These are phyloP conservation scores for Andrena fulva DNA, from an alignment of 2,888 invertebrate species.

Conservation along the genomic window DNA sequence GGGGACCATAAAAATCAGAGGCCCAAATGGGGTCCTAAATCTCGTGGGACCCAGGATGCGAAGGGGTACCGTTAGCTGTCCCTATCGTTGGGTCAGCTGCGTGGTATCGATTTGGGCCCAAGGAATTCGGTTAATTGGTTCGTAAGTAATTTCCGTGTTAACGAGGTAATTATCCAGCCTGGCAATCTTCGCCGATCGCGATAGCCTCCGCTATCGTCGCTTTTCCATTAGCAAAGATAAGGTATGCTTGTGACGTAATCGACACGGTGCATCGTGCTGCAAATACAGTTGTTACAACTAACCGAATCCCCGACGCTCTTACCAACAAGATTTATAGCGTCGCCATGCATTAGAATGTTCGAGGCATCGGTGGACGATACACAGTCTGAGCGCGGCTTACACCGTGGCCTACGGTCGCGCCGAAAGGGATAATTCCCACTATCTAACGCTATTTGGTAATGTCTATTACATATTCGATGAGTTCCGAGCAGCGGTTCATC, in stretches of 20 bases:
- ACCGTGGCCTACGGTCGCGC: not conserved
- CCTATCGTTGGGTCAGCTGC: not conserved
- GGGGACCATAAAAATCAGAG: too few relatives aligned
- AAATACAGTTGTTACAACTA: not conserved
- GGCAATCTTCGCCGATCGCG: not conserved
- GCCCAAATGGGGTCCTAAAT: too few relatives aligned
- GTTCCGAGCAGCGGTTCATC: slow-evolving; percentile 38
- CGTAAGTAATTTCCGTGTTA: not conserved
- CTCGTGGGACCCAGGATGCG: not conserved
- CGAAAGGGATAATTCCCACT: slow-evolving; percentile 30
- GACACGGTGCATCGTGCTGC: not conserved
- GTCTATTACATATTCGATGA: slow-evolving; percentile 58
- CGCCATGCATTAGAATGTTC: too few relatives aligned
- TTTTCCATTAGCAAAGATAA: slow-evolving; percentile 9
- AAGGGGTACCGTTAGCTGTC: slow-evolving; percentile 1
- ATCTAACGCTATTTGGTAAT: slow-evolving; percentile 43
- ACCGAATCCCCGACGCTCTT: not conserved
- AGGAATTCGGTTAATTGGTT: not conserved
- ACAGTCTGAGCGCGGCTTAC: too few relatives aligned
- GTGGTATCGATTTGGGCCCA: not conserved
- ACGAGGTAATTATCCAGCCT: not conserved
- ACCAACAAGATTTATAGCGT: too few relatives aligned
- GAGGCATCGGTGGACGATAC: too few relatives aligned
- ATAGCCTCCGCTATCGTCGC: not conserved
- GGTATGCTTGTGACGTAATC: not conserved